phyloP scores from a whole-genome alignment of 1,140 invertebrate genomes.

The Anastrepha ludens region DNA sequence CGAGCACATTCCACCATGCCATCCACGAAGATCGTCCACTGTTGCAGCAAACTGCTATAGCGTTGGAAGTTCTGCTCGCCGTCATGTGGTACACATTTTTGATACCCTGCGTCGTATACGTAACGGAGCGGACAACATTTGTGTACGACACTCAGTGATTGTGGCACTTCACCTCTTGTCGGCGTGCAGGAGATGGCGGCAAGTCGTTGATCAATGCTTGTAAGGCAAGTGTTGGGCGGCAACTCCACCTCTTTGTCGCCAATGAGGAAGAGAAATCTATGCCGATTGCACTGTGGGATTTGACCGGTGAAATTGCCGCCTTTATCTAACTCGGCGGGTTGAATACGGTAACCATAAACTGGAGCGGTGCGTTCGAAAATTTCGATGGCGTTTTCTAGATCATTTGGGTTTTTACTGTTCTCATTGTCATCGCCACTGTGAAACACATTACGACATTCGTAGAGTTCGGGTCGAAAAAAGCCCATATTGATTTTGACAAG shows the following conservation, averaged over 20 bases:
- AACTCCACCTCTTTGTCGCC: conserved; percentile 50
- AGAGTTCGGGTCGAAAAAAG: conserved; percentile 28
- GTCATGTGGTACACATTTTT: conserved; percentile 57
- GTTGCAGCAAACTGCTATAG: conserved; percentile 60
- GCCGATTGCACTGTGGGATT: conserved; percentile 46
- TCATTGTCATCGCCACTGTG: background rate
- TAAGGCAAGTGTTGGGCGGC: conserved; percentile 35
- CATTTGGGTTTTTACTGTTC: background rate
- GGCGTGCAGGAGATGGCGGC: conserved; percentile 43
- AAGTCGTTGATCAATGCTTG: background rate
- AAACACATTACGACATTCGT: conserved; percentile 1
- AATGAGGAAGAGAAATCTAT: conserved; percentile 20
- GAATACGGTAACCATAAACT: conserved; percentile 46
- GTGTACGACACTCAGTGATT: conserved; percentile 57
- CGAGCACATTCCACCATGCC: conserved; percentile 59
- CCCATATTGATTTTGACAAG: conserved; percentile 53
- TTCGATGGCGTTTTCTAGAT: background rate
- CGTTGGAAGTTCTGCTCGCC: conserved; percentile 54
- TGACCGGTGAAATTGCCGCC: conserved; percentile 32
- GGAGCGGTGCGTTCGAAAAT: conserved; percentile 27
- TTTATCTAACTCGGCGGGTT: background rate
- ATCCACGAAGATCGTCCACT: conserved; percentile 59
- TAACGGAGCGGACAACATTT: conserved; percentile 65
- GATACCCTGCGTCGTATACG: conserved; percentile 56
- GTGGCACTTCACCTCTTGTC: background rate